Conservation (phyloP, 2,797 vertebrate species). For the Carduelis carduelis region DNA sequence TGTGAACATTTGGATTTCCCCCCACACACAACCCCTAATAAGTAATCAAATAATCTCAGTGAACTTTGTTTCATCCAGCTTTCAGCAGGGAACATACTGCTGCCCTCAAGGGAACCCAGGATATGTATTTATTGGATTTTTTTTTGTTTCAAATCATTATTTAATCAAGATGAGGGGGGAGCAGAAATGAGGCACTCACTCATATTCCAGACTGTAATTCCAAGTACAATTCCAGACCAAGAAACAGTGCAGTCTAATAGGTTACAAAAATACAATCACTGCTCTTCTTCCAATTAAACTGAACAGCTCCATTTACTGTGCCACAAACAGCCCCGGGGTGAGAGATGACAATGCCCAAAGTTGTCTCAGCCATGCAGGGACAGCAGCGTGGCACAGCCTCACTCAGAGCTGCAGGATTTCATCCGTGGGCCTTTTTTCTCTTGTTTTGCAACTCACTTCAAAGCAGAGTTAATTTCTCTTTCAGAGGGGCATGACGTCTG, state of each 20-base stretch:
- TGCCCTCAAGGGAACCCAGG: slow-evolving; percentile 58
- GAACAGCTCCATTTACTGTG: slow-evolving; percentile 64
- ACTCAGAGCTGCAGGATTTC: background rate
- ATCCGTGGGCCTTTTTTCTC: background rate
- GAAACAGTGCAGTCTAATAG: slow-evolving; percentile 58
- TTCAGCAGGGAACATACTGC: slow-evolving; percentile 40
- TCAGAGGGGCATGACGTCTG: background rate
- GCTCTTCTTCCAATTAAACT: slow-evolving; percentile 65
- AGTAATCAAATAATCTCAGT: slow-evolving; percentile 66
- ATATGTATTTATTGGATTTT: slow-evolving; percentile 50
- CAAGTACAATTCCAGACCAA: slow-evolving; percentile 52
- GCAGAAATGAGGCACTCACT: slow-evolving; percentile 60
- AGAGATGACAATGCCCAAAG: background rate
- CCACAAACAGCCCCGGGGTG: slow-evolving; percentile 61
- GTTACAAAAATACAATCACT: slow-evolving; percentile 72
- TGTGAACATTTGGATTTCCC: background rate
- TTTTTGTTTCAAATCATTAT: slow-evolving; percentile 71
- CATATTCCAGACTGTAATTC: slow-evolving; percentile 64
- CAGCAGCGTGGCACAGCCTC: background rate
- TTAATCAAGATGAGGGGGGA: slow-evolving; percentile 62
- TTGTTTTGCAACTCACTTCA: background rate
- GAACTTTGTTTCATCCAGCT: slow-evolving; percentile 33
- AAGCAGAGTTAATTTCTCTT: slow-evolving; percentile 15
- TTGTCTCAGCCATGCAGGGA: slow-evolving; percentile 22
- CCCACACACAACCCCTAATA: background rate